These are phyloP conservation scores for Andrena camellia DNA, from an alignment of 2,888 invertebrate species.

Conservation along the genomic window DNA sequence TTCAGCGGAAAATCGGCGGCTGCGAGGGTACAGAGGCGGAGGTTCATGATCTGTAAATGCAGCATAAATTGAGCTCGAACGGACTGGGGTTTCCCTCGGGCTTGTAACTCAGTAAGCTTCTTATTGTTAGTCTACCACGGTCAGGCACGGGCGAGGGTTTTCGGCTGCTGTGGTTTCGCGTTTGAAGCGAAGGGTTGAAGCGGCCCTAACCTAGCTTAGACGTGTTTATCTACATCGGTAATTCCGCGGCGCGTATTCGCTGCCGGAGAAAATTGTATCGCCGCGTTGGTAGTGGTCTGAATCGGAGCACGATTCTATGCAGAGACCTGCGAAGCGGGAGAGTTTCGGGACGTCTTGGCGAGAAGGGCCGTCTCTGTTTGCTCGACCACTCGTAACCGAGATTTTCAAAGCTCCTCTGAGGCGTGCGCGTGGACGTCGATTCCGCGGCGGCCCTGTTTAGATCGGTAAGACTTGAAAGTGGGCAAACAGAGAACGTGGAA, in stretches of 20 bases:
- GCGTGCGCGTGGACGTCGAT: slow-evolving; percentile 1
- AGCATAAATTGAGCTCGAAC: slow-evolving; percentile 58
- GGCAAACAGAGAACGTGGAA: not conserved
- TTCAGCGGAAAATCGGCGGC: slow-evolving; percentile 24
- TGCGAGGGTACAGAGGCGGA: slow-evolving; percentile 13
- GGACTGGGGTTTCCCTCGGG: slow-evolving; percentile 26
- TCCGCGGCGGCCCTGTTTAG: not conserved
- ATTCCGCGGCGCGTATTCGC: not conserved
- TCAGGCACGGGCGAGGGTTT: slow-evolving; percentile 4
- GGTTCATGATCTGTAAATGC: slow-evolving; percentile 41
- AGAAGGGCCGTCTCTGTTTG: slow-evolving; percentile 2
- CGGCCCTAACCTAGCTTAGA: not conserved
- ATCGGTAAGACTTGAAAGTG: not conserved
- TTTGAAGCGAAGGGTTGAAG: not conserved
- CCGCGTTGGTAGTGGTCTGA: too few relatives aligned
- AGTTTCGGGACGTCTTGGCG: not conserved
- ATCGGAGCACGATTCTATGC: too few relatives aligned
- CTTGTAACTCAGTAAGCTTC: slow-evolving; percentile 63
- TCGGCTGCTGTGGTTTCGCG: slow-evolving; percentile 20
- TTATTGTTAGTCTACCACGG: slow-evolving; percentile 52
- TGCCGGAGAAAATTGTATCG: not conserved
- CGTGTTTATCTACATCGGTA: not conserved
- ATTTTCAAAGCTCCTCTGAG: not conserved
- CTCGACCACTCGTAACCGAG: slow-evolving; percentile 1
- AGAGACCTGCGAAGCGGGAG: not conserved